phyloP scores from a whole-genome alignment of 2,888 invertebrate genomes.

The Brachylomia viminalis region DNA sequence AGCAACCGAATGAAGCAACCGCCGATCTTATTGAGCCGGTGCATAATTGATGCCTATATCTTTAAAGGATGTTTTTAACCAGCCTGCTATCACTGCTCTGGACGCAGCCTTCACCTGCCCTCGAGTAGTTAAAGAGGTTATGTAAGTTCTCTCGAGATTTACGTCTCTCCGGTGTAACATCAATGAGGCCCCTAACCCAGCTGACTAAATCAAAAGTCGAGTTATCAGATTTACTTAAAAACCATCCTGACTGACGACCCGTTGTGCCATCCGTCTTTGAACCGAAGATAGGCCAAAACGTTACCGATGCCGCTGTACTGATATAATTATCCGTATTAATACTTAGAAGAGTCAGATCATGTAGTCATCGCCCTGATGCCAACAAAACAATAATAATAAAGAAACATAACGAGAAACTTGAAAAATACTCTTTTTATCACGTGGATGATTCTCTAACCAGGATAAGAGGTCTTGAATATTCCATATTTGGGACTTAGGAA shows the following conservation, averaged over 20 bases:
- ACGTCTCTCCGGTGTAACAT: constrained; percentile 1
- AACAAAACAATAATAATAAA: constrained; percentile 17
- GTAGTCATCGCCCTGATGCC: constrained; percentile 22
- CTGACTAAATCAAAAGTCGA: background rate
- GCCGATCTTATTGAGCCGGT: no score
- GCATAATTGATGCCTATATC: constrained; percentile 24
- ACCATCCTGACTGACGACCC: constrained; percentile 17
- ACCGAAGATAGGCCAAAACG: constrained; percentile 29
- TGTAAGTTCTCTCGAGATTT: background rate
- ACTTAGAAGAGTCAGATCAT: constrained; percentile 21
- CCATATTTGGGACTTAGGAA: constrained; percentile 24
- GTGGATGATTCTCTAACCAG: constrained; percentile 22
- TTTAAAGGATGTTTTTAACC: background rate
- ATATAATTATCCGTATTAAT: background rate
- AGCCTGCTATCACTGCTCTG: constrained; percentile 3
- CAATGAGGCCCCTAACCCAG: constrained; percentile 7
- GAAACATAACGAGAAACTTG: constrained; percentile 31
- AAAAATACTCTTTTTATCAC: constrained; percentile 18
- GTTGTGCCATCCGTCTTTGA: constrained; percentile 18
- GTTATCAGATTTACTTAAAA: constrained; percentile 1
- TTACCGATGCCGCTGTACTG: constrained; percentile 13
- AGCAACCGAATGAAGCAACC: no score
- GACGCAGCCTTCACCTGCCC: constrained; percentile 5
- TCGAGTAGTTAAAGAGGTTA: constrained; percentile 9
- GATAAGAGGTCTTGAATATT: constrained; percentile 32